Conservation (phyloP, 2,797 vertebrate species). For the Anableps anableps region DNA sequence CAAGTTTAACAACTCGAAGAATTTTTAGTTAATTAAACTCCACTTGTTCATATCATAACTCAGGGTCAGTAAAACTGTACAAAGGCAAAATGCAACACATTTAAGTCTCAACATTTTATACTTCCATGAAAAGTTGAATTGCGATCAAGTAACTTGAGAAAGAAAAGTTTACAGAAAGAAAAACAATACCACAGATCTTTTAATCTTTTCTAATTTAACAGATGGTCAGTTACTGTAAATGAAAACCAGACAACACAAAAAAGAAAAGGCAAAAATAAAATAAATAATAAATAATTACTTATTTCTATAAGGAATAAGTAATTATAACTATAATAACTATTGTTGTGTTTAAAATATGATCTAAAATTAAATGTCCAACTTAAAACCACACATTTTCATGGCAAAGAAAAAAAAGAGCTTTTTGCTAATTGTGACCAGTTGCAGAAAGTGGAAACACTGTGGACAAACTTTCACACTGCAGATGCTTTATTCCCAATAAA, state of each 20-base stretch:
- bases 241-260: background rate
- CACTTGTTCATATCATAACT: background rate
- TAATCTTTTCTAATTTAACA: background rate
- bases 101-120: background rate
- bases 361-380: too few species aligned
- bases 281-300: too few species aligned
- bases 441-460: too few species aligned
- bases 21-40: background rate
- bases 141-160: background rate
- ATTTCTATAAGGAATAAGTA: too few species aligned
- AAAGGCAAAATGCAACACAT: background rate
- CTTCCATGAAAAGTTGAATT: background rate
- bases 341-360: too few species aligned
- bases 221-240: background rate
- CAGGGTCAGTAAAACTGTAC: background rate
- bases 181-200: background rate
- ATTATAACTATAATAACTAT: too few species aligned
- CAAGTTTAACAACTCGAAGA: conserved; percentile 14
- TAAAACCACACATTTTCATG: too few species aligned
- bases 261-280: too few species aligned
- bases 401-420: too few species aligned
- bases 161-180: background rate
- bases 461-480: background rate
- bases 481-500: background rate
- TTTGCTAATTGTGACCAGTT: background rate